phyloP scores from a whole-genome alignment of 2,113 vertebrate genomes.

The Prionailurus bengalensis region DNA sequence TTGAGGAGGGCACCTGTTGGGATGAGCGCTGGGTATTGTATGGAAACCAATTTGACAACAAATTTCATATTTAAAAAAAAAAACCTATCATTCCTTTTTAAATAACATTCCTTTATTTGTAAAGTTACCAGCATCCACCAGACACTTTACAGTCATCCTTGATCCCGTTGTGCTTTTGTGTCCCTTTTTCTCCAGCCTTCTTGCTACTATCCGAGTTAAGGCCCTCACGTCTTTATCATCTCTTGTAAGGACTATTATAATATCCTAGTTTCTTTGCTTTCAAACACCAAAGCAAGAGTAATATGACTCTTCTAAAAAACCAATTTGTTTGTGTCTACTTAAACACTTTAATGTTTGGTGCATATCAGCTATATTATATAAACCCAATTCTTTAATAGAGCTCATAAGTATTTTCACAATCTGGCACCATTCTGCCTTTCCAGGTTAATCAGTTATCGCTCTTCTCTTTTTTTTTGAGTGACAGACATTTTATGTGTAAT shows the following conservation, averaged over 20 bases:
- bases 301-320: not conserved
- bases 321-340: not conserved
- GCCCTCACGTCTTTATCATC: not conserved
- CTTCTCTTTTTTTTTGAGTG: constrained; percentile 2
- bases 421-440: not conserved
- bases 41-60: too few relatives aligned
- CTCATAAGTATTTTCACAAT: not conserved
- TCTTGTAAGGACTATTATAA: not conserved
- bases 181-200: not conserved
- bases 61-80: too few relatives aligned
- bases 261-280: not conserved
- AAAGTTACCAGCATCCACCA: not conserved
- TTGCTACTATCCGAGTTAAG: not conserved
- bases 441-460: not conserved
- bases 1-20: too few relatives aligned
- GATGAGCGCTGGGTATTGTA: too few relatives aligned
- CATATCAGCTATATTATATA: not conserved
- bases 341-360: not conserved
- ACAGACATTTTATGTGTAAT: not conserved
- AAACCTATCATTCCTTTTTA: not conserved
- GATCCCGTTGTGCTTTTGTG: not conserved
- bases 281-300: not conserved
- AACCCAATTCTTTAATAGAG: constrained; percentile 7
- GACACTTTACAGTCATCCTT: not conserved
- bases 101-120: not conserved